These are phyloP conservation scores for Phortica okadai DNA, from an alignment of 2,888 invertebrate genomes.

Conservation along the genomic window DNA sequence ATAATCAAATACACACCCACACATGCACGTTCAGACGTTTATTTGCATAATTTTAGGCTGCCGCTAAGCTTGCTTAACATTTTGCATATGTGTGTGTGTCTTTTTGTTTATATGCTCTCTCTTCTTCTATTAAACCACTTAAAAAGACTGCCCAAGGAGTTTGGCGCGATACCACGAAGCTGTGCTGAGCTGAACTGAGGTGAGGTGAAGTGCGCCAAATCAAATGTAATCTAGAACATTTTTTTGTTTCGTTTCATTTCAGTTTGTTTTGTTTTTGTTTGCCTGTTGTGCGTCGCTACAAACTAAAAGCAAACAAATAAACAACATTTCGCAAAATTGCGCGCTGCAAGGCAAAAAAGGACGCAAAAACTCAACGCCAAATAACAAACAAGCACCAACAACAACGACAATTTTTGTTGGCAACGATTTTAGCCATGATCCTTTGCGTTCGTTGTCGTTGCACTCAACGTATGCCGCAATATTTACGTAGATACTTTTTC, in stretches of 20 bases:
- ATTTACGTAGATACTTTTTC: neutral
- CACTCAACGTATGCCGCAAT: neutral
- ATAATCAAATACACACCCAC: neutral
- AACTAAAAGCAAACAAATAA: slow-evolving; percentile 60
- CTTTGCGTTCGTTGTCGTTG: neutral
- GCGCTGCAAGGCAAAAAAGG: neutral
- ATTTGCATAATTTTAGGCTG: slow-evolving; percentile 15
- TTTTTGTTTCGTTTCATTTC: neutral
- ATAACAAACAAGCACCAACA: slow-evolving; percentile 38
- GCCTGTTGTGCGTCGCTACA: slow-evolving; percentile 64
- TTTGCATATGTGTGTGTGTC: neutral
- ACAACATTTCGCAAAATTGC: neutral
- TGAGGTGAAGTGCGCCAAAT: neutral
- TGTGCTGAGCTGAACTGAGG: neutral
- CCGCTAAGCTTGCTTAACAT: neutral
- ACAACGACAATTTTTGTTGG: slow-evolving; percentile 15
- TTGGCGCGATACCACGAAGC: too few relatives aligned
- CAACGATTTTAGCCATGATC: neutral
- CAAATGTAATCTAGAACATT: neutral
- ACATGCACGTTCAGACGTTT: neutral
- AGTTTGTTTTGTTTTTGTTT: slow-evolving; percentile 57
- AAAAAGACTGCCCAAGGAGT: too few relatives aligned
- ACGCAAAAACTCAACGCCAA: slow-evolving; percentile 46
- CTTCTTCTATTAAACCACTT: neutral
- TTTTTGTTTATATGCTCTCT: neutral